Percentiles rank a stretch among this genome's conserved stretches.
Conservation (phyloP, 2,888 invertebrate genomes). For the Phyllotreta cruciferae region DNA sequence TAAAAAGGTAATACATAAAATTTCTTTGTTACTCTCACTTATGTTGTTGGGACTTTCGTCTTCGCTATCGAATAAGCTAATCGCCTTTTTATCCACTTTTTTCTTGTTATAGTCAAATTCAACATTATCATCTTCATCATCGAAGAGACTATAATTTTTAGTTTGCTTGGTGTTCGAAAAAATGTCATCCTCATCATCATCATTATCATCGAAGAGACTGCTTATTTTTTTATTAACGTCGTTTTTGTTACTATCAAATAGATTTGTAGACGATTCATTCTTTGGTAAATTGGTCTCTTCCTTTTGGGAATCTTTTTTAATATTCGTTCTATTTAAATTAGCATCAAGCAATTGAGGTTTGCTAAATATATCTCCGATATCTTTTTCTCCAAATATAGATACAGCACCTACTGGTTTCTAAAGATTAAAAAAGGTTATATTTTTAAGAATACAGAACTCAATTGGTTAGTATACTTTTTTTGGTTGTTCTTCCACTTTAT, state of each 20-base stretch:
- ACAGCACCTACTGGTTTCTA: slow-evolving; percentile 70
- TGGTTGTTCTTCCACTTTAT: slow-evolving; percentile 25
- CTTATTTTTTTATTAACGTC: slow-evolving; percentile 38
- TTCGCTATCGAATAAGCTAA: slow-evolving; percentile 24
- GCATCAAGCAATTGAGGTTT: slow-evolving; percentile 33
- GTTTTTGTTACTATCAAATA: slow-evolving; percentile 10
- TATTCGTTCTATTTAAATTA: slow-evolving; percentile 24
- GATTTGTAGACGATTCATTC: slow-evolving; percentile 3
- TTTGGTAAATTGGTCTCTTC: slow-evolving; percentile 14
- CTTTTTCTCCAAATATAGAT: slow-evolving; percentile 62
- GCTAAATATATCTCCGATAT: slow-evolving; percentile 41
- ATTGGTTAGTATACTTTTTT: slow-evolving; percentile 41
- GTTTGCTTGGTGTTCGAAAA: slow-evolving; percentile 43
- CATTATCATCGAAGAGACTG: slow-evolving; percentile 51
- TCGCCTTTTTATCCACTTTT: slow-evolving; percentile 11
- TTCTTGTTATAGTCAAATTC: neutral
- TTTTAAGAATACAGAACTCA: slow-evolving; percentile 42
- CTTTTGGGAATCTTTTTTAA: slow-evolving; percentile 11
- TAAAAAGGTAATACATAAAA: no score
- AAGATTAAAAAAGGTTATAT: neutral
- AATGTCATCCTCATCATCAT: slow-evolving; percentile 20
- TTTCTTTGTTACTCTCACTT: neutral
- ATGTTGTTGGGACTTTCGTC: neutral
- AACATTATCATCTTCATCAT: slow-evolving; percentile 41
- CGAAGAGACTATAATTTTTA: slow-evolving; percentile 48